A percentile compares a stretch with the other conserved stretches of the same genome.
phyloP scores from a whole-genome alignment of 2,113 vertebrate species.

The Cyanoramphus novaezelandiae region DNA sequence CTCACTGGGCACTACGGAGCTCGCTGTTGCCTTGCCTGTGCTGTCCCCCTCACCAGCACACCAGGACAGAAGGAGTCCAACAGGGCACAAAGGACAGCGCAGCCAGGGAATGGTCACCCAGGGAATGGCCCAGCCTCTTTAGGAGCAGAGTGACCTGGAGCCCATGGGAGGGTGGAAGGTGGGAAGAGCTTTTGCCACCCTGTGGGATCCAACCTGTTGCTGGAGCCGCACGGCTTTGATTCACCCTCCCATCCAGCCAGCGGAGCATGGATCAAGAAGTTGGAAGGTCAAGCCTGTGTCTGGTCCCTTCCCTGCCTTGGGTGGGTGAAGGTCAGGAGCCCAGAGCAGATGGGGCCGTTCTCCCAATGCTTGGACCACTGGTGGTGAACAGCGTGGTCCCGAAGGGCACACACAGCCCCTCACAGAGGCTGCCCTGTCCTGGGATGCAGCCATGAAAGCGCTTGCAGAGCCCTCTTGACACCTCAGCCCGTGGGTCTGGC shows the following conservation, averaged over 20 bases:
- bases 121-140: background rate
- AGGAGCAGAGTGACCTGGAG: background rate
- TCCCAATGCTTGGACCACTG: background rate
- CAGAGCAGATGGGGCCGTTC: background rate
- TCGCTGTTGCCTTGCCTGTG: fast-evolving
- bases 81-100: background rate
- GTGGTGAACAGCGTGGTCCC: background rate
- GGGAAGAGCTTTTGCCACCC: background rate
- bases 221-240: background rate
- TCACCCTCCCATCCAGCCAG: background rate
- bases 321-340: background rate
- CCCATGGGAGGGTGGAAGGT: background rate
- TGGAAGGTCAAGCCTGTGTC: background rate
- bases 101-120: background rate
- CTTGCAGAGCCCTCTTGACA: background rate
- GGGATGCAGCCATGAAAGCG: background rate
- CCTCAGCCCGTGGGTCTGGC: background rate
- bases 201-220: background rate
- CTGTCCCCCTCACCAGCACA: background rate
- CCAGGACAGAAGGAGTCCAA: background rate
- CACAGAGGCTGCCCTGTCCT: background rate
- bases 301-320: background rate
- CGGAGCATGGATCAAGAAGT: background rate
- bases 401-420: background rate
- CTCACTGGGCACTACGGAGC: background rate